A percentile compares a stretch with the other conserved stretches of the same genome.
Evolutionary conservation across 2,888 invertebrate species (phyloP).

Genomic region (Tenthredo livida): DNA sequence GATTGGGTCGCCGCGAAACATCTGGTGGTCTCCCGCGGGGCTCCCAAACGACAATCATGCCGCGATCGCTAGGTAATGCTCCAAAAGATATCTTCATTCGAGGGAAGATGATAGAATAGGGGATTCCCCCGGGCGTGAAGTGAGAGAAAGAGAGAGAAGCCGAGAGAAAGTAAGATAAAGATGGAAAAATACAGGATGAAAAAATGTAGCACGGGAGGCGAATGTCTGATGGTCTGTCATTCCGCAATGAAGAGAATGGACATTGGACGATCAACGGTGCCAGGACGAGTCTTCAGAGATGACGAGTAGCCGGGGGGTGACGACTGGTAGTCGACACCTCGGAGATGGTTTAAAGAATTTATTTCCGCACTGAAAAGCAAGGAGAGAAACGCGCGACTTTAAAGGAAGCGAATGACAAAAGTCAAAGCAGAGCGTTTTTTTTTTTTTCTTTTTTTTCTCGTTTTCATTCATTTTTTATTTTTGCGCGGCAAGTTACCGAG

Average conservation of each 20-base stretch:
- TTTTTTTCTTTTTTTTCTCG: neutral
- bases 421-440: slow-evolving; percentile 42
- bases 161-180: neutral
- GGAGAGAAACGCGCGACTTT: slow-evolving; percentile 7
- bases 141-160: slow-evolving; percentile 9
- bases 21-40: slow-evolving; percentile 78
- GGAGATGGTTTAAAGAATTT: slow-evolving; percentile 22
- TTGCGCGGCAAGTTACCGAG: slow-evolving; percentile 4
- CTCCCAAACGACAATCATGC: slow-evolving; percentile 76
- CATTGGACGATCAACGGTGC: slow-evolving; percentile 13
- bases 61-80: slow-evolving; percentile 76
- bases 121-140: slow-evolving; percentile 57
- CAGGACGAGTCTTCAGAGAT: neutral
- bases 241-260: slow-evolving; percentile 29
- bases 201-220: neutral
- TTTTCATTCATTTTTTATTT: slow-evolving; percentile 16
- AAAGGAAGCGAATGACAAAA: slow-evolving; percentile 38
- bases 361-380: slow-evolving; percentile 11
- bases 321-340: slow-evolving; percentile 11
- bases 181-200: slow-evolving; percentile 20
- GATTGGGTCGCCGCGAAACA: slow-evolving; percentile 78
- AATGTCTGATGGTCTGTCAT: slow-evolving; percentile 30
- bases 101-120: slow-evolving; percentile 61
- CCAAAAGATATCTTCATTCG: slow-evolving; percentile 75
- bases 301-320: slow-evolving; percentile 31